Evolutionary conservation across 2,113 vertebrate species (phyloP).

Genomic region (Spilogale gracilis): DNA sequence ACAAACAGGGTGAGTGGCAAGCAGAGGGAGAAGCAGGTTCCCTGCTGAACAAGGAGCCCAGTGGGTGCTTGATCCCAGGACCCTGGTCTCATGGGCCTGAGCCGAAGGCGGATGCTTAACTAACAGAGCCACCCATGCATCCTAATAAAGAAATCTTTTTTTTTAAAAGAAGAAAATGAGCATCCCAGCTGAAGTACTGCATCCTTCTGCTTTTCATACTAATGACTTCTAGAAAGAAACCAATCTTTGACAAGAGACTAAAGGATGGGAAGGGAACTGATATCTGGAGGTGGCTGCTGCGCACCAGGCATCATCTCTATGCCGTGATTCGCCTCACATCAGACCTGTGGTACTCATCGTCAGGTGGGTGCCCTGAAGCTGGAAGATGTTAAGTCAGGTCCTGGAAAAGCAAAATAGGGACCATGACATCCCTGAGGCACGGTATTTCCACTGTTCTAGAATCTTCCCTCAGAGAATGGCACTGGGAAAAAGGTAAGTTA

Average conservation of each 20-base stretch:
- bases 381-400: not conserved
- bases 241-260: not conserved
- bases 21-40: too few relatives aligned
- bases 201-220: not conserved
- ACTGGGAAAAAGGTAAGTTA: not conserved
- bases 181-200: not conserved
- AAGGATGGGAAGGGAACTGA: not conserved
- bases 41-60: too few relatives aligned
- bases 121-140: too few relatives aligned
- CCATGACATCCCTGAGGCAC: not conserved
- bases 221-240: not conserved
- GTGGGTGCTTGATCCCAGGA: too few relatives aligned
- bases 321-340: not conserved
- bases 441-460: not conserved
- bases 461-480: not conserved
- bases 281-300: not conserved
- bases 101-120: too few relatives aligned
- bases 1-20: too few relatives aligned
- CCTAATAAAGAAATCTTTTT: too few relatives aligned
- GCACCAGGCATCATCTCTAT: not conserved
- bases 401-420: not conserved
- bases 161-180: not conserved
- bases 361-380: too few relatives aligned
- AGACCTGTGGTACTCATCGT: accelerated
- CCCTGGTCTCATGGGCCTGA: too few relatives aligned